A percentile compares a stretch with the other conserved stretches of the same genome.
Evolutionary conservation across 2,113 vertebrate genomes (phyloP).

Genomic region (Lanius ludovicianus): DNA sequence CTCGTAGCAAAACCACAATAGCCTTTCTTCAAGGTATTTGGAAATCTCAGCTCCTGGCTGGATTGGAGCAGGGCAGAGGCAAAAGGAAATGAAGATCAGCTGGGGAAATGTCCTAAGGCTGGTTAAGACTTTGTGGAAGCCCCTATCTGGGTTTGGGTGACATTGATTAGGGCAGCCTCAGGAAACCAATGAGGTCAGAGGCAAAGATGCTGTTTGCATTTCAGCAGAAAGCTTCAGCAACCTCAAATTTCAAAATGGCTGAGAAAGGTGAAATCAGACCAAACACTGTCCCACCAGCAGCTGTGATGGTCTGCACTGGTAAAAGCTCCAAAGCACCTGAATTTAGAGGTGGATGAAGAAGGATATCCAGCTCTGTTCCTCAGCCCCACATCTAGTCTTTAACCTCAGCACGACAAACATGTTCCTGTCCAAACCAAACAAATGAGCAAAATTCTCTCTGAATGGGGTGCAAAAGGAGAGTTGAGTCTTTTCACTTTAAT

Average conservation of each 20-base stretch:
- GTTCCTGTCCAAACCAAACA: background rate
- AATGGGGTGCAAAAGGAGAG: background rate
- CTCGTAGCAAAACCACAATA: background rate
- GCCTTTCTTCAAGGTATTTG: background rate
- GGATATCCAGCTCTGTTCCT: background rate
- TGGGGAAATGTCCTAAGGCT: background rate
- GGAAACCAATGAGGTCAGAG: background rate
- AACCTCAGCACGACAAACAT: background rate
- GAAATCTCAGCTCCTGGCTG: background rate
- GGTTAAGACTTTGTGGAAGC: background rate
- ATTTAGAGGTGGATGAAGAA: background rate
- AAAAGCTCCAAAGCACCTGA: background rate
- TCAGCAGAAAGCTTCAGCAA: background rate
- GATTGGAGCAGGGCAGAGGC: background rate
- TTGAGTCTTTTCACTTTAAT: background rate
- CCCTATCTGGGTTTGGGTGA: background rate
- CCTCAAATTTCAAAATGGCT: background rate
- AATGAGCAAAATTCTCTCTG: background rate
- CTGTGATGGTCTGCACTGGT: background rate
- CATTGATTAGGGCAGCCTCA: background rate
- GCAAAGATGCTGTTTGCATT: background rate
- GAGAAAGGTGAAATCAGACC: background rate
- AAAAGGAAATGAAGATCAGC: slow-evolving; percentile 7
- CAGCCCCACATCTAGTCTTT: background rate
- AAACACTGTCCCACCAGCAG: background rate